These are phyloP conservation scores for Agonopterix arenella DNA, from an alignment of 2,888 invertebrate genomes.

Conservation along the genomic window DNA sequence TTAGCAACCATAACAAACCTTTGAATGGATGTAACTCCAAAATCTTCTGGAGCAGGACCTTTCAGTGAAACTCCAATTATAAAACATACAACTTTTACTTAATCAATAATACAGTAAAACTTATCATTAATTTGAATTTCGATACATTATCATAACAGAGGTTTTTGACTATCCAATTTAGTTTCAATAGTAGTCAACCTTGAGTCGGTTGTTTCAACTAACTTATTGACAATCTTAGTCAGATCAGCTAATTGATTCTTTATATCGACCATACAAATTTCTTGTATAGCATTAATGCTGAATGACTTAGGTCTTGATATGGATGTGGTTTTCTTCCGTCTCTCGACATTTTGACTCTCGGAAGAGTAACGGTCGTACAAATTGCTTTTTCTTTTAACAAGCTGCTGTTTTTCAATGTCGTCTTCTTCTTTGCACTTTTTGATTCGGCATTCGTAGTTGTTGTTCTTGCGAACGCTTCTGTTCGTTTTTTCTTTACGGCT, in stretches of 20 bases:
- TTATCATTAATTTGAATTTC: no score
- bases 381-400: constrained; percentile 64
- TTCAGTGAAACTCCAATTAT: no score
- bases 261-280: constrained; percentile 68
- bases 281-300: constrained; percentile 62
- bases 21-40: no score
- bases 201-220: constrained; percentile 48
- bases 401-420: constrained; percentile 34
- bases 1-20: no score
- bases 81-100: no score
- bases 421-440: constrained; percentile 44
- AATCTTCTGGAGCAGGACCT: constrained; percentile 12
- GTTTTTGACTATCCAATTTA: constrained; percentile 37
- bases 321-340: constrained; percentile 52
- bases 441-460: constrained; percentile 62
- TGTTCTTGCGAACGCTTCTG: constrained; percentile 66
- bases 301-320: constrained; percentile 52
- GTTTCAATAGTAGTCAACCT: constrained; percentile 46
- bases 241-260: constrained; percentile 58
- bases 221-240: constrained; percentile 56
- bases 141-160: constrained; percentile 9
- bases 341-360: constrained; percentile 60
- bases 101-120: no score
- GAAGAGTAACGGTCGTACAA: constrained; percentile 59
- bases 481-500: constrained; percentile 78